These are phyloP conservation scores for Plemyria rubiginata DNA, from an alignment of 2,888 invertebrate species.

Conservation along the genomic window DNA sequence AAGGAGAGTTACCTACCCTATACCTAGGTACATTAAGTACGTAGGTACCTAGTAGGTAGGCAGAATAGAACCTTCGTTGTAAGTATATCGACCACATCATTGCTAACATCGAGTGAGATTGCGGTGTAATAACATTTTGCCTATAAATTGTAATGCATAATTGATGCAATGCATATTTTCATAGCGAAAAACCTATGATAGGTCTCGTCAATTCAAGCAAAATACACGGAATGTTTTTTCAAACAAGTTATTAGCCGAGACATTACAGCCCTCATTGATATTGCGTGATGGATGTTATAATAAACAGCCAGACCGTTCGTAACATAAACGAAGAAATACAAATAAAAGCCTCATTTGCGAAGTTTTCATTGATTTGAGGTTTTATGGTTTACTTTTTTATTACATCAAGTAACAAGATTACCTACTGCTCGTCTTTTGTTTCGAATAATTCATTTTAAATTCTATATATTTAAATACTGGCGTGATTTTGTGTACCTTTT, in stretches of 20 bases:
- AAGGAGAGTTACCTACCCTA: not conserved
- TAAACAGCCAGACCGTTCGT: constrained; percentile 46
- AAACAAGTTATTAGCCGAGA: constrained; percentile 38
- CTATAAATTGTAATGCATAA: too few species aligned
- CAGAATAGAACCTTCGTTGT: too few species aligned
- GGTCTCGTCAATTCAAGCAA: not conserved
- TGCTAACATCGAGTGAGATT: too few species aligned
- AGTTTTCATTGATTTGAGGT: constrained; percentile 41
- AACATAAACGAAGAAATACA: constrained; percentile 53
- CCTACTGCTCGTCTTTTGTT: not conserved
- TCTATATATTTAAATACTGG: too few species aligned
- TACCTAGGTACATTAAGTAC: too few species aligned
- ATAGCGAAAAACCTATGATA: too few species aligned
- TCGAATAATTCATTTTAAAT: too few species aligned
- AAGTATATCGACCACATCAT: too few species aligned
- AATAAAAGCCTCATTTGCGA: constrained; percentile 53
- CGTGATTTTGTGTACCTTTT: too few species aligned
- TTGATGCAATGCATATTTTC: too few species aligned
- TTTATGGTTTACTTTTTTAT: not conserved
- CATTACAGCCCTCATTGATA: constrained; percentile 49
- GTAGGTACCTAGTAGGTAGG: too few species aligned
- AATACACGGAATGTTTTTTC: constrained; percentile 24
- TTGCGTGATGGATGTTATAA: constrained; percentile 59
- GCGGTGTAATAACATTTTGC: too few species aligned
- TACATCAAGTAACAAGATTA: not conserved